These are phyloP conservation scores for Trichosurus vulpecula DNA, from an alignment of 2,797 vertebrate genomes.

Conservation along the genomic window DNA sequence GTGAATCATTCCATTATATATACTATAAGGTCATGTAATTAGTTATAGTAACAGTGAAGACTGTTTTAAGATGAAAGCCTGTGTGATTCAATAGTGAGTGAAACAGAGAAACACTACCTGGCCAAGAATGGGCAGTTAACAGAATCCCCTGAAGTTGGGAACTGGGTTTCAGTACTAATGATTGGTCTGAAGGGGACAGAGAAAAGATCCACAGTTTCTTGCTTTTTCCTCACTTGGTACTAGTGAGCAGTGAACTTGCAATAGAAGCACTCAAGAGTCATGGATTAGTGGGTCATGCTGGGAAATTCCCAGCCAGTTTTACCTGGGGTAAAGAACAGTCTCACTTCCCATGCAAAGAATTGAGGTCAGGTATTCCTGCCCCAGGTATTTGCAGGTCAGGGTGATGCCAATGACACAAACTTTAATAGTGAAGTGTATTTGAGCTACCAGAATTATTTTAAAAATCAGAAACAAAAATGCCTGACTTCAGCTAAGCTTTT, in stretches of 20 bases:
- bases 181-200: slow-evolving; percentile 53
- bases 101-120: slow-evolving; percentile 54
- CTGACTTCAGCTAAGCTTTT: slow-evolving; percentile 34
- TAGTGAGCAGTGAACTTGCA: slow-evolving; percentile 29
- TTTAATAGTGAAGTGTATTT: slow-evolving; percentile 12
- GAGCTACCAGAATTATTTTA: neutral
- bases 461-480: neutral
- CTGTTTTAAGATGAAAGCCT: slow-evolving; percentile 51
- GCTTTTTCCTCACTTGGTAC: slow-evolving; percentile 43
- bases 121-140: slow-evolving; percentile 58
- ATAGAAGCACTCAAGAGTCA: slow-evolving; percentile 67
- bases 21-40: slow-evolving; percentile 53
- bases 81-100: slow-evolving; percentile 52
- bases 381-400: slow-evolving; percentile 37
- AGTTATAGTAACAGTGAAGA: slow-evolving; percentile 48
- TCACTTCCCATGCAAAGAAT: slow-evolving; percentile 56
- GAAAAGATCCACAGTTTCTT: slow-evolving; percentile 58
- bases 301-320: slow-evolving; percentile 57
- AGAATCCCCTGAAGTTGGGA: slow-evolving; percentile 66
- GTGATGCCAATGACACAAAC: slow-evolving; percentile 13
- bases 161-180: slow-evolving; percentile 62
- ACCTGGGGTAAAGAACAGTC: slow-evolving; percentile 40
- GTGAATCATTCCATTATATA: slow-evolving; percentile 61
- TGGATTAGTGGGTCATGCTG: slow-evolving; percentile 70
- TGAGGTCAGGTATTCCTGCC: slow-evolving; percentile 57